Percentiles rank a stretch among this genome's conserved stretches.
These are phyloP conservation scores for Hydropsyche tenuis DNA, from an alignment of 1,140 invertebrate species.

Conservation along the genomic window DNA sequence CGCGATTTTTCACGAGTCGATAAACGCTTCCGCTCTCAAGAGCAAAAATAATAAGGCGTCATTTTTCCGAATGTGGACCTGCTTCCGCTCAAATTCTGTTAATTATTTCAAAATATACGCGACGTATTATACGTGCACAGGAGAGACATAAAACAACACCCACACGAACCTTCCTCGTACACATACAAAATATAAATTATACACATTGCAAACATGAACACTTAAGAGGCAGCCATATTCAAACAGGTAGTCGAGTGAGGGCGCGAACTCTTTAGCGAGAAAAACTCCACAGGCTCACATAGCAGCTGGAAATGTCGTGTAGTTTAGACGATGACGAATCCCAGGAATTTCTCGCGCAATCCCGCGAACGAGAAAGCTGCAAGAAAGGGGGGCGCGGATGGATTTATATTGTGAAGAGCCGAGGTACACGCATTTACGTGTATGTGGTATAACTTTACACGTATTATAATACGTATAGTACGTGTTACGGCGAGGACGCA, in stretches of 20 bases:
- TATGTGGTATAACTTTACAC: not conserved
- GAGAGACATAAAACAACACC: no score
- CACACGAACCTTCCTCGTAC: no score
- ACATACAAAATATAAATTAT: not conserved
- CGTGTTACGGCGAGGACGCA: not conserved
- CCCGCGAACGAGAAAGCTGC: no score
- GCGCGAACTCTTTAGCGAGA: constrained; percentile 39
- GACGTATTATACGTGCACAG: not conserved
- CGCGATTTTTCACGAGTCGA: constrained; percentile 2
- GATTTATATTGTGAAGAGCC: no score
- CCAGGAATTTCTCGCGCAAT: no score
- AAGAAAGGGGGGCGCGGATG: no score
- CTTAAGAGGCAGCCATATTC: constrained; percentile 31
- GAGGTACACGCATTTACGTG: no score
- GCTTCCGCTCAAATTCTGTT: not conserved
- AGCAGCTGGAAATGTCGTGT: no score
- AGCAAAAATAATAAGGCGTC: not conserved
- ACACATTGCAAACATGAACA: not conserved
- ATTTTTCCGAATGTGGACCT: not conserved
- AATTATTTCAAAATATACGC: constrained; percentile 2
- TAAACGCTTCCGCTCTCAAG: not conserved
- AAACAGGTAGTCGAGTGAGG: constrained; percentile 40
- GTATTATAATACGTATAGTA: constrained; percentile 12
- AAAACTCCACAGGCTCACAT: not conserved
- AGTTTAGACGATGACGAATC: no score